Evolutionary conservation across 1,140 invertebrate species (phyloP).

Genomic region (Eueides isabella): DNA sequence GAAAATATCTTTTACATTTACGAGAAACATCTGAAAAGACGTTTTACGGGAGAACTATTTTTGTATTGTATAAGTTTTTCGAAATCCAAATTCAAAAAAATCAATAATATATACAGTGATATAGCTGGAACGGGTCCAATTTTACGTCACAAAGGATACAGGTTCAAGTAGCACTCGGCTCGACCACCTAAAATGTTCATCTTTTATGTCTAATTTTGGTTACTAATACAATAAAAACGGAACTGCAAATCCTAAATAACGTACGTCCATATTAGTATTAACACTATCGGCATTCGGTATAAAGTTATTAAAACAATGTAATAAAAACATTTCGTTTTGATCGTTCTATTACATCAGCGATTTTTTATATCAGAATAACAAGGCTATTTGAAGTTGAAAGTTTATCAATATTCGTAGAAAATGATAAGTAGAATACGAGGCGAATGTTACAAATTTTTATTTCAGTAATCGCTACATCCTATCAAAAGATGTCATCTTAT

Average conservation of each 20-base stretch:
- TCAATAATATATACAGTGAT: too few relatives aligned
- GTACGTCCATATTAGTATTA: background rate
- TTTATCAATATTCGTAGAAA: slow-evolving; percentile 46
- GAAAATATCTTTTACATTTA: too few relatives aligned
- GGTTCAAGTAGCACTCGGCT: too few relatives aligned
- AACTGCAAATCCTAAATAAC: background rate
- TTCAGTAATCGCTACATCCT: slow-evolving; percentile 29
- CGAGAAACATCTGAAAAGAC: too few relatives aligned
- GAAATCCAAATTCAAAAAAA: too few relatives aligned
- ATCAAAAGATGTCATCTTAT: slow-evolving; percentile 20
- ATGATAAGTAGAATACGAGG: slow-evolving; percentile 28
- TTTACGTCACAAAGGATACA: too few relatives aligned
- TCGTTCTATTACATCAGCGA: slow-evolving; percentile 33
- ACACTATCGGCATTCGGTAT: background rate
- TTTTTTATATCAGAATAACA: slow-evolving; percentile 43
- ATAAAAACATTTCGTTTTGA: slow-evolving; percentile 18
- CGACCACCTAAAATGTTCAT: too few relatives aligned
- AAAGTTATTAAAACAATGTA: background rate
- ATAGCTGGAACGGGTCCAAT: too few relatives aligned
- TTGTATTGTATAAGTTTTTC: too few relatives aligned
- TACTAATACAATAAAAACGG: background rate
- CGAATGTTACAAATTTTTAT: slow-evolving; percentile 33
- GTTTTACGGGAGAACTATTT: too few relatives aligned
- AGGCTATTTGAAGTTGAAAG: slow-evolving; percentile 46
- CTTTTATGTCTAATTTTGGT: too few relatives aligned